Evolutionary conservation across 2,888 invertebrate genomes (phyloP).

Genomic region (Slavum lentiscoides): DNA sequence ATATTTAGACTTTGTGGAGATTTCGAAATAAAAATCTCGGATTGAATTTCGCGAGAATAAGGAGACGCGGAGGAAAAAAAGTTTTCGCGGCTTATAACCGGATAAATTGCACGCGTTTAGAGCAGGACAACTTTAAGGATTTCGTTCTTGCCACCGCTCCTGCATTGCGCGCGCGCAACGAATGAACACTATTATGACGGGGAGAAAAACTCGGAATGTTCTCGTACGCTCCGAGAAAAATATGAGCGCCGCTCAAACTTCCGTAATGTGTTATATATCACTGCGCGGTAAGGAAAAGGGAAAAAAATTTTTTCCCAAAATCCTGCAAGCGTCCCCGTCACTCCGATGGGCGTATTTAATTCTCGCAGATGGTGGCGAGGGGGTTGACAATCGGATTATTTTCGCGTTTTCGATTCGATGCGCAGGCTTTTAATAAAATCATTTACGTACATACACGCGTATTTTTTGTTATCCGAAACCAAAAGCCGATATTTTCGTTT

Average conservation of each 20-base stretch:
- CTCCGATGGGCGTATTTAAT: not conserved
- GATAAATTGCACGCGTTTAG: slow-evolving; percentile 36
- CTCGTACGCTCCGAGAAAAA: slow-evolving; percentile 5
- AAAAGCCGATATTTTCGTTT: not conserved
- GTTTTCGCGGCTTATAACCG: slow-evolving; percentile 26
- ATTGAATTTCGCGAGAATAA: slow-evolving; percentile 35
- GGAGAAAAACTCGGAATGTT: slow-evolving; percentile 12
- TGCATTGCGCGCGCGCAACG: not conserved
- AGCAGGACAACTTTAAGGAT: slow-evolving; percentile 34
- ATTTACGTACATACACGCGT: not conserved
- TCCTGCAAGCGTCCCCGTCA: not conserved
- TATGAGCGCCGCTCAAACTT: slow-evolving; percentile 12
- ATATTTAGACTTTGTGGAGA: not conserved
- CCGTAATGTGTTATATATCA: slow-evolving; percentile 4
- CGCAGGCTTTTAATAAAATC: not conserved
- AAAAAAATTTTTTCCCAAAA: not conserved
- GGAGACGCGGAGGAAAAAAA: slow-evolving; percentile 24
- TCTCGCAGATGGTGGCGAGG: not conserved
- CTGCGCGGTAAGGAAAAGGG: not conserved
- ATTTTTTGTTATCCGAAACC: not conserved
- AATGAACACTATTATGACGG: slow-evolving; percentile 41
- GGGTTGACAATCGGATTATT: not conserved
- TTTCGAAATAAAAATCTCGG: slow-evolving; percentile 30
- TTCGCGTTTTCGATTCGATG: not conserved
- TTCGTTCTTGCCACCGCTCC: slow-evolving; percentile 6